These are phyloP conservation scores for Drosophila carrolli DNA, from an alignment of 1,140 invertebrate species.

Conservation along the genomic window DNA sequence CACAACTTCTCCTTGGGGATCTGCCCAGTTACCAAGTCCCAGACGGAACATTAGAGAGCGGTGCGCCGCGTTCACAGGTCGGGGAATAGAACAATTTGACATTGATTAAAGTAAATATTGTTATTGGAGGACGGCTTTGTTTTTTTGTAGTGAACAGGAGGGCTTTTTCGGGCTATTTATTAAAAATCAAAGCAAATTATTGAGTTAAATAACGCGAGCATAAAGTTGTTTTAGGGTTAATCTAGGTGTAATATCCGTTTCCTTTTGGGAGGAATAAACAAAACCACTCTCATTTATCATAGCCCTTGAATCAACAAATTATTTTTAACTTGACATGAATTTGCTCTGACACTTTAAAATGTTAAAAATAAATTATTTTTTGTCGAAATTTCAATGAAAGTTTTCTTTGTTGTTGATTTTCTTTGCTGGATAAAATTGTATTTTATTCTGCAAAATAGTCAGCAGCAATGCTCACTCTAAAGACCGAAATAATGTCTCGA, in stretches of 20 bases:
- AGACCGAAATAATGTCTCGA: slow-evolving; percentile 4
- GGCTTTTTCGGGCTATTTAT: background rate
- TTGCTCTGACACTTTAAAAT: background rate
- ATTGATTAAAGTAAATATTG: slow-evolving; percentile 39
- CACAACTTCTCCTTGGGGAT: background rate
- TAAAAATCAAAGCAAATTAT: slow-evolving; percentile 15
- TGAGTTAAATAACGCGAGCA: no score
- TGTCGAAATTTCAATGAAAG: no score
- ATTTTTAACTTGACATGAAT: background rate
- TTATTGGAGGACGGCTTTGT: background rate
- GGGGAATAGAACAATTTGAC: slow-evolving; percentile 10
- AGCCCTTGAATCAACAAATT: slow-evolving; percentile 6
- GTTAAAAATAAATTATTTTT: background rate
- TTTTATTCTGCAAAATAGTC: no score
- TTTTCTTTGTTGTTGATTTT: no score
- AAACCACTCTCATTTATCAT: no score
- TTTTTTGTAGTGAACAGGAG: background rate
- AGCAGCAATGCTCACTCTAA: background rate
- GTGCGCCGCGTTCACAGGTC: slow-evolving; percentile 1
- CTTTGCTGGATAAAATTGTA: no score
- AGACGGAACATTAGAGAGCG: slow-evolving; percentile 1
- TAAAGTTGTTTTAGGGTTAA: background rate
- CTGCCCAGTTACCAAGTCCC: background rate
- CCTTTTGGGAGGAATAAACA: no score
- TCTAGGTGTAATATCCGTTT: background rate